These are phyloP conservation scores for Lysiphlebus fabarum DNA, from an alignment of 1,140 invertebrate genomes.

Conservation along the genomic window DNA sequence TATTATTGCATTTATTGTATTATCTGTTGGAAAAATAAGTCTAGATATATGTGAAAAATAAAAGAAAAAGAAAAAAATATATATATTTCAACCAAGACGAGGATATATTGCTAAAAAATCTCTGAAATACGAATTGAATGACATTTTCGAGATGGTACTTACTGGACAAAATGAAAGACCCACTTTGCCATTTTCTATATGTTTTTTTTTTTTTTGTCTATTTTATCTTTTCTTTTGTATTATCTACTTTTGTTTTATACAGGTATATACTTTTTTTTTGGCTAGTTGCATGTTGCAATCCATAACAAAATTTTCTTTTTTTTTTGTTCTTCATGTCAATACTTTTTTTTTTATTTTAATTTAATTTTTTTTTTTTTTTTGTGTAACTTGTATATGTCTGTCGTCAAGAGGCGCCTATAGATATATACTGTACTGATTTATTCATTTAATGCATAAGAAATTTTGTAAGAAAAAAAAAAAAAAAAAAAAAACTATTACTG, in stretches of 20 bases:
- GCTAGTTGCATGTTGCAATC: not conserved
- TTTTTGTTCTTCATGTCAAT: too few relatives aligned
- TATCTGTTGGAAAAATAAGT: too few relatives aligned
- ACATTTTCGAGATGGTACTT: constrained; percentile 19
- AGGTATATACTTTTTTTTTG: too few relatives aligned
- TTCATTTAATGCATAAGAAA: constrained; percentile 2
- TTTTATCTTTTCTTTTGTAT: constrained; percentile 20
- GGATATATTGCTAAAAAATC: constrained; percentile 6
- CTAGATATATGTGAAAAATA: too few relatives aligned
- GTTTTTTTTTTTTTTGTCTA: not conserved
- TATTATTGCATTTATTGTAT: too few relatives aligned
- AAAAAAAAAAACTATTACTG: constrained; percentile 11
- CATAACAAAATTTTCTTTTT: too few relatives aligned
- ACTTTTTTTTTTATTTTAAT: too few relatives aligned
- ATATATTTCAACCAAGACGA: not conserved
- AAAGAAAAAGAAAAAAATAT: too few relatives aligned
- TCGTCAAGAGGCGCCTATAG: too few relatives aligned
- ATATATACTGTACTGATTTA: too few relatives aligned
- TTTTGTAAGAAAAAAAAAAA: constrained; percentile 9
- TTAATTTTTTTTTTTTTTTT: too few relatives aligned
- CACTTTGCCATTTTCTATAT: constrained; percentile 15
- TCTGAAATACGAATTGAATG: constrained; percentile 19
- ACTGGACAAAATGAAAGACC: constrained; percentile 20
- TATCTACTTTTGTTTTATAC: not conserved
- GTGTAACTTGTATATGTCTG: too few relatives aligned